Conservation (phyloP, 2,888 invertebrate species). For the Molorchus minor region DNA sequence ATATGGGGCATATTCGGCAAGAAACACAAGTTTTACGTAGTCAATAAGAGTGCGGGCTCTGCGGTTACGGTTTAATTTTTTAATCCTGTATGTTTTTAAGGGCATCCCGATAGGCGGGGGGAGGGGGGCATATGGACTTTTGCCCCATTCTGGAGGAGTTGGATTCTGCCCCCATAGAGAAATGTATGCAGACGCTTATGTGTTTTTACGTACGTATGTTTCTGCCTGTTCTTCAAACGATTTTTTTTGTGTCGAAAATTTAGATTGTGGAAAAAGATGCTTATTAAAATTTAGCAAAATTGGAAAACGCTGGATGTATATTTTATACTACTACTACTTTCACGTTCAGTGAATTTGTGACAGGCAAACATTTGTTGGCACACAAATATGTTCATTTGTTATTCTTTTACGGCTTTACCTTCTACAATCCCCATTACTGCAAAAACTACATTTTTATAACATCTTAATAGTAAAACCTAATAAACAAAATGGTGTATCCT, state of each 20-base stretch:
- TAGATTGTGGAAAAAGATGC: too few species aligned
- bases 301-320: too few species aligned
- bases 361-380: too few species aligned
- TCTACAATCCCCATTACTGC: not conserved
- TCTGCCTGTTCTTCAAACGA: not conserved
- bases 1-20: constrained; percentile 94
- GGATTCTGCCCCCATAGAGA: not conserved
- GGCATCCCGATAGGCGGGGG: too few species aligned
- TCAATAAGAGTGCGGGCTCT: constrained; percentile 87
- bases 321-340: too few species aligned
- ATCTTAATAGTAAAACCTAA: too few species aligned
- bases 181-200: not conserved
- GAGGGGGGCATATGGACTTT: too few species aligned
- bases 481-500: too few species aligned
- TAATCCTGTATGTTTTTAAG: constrained; percentile 12
- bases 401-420: not conserved
- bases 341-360: too few species aligned
- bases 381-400: too few species aligned
- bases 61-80: constrained; percentile 70
- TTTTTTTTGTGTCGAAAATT: not conserved
- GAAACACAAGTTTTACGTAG: constrained; percentile 97
- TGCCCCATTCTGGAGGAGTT: constrained; percentile 11
- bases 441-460: not conserved
- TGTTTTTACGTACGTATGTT: not conserved
- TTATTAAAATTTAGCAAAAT: too few species aligned